These are phyloP conservation scores for Hyphantria cunea DNA, from an alignment of 1,140 invertebrate genomes.

Conservation along the genomic window DNA sequence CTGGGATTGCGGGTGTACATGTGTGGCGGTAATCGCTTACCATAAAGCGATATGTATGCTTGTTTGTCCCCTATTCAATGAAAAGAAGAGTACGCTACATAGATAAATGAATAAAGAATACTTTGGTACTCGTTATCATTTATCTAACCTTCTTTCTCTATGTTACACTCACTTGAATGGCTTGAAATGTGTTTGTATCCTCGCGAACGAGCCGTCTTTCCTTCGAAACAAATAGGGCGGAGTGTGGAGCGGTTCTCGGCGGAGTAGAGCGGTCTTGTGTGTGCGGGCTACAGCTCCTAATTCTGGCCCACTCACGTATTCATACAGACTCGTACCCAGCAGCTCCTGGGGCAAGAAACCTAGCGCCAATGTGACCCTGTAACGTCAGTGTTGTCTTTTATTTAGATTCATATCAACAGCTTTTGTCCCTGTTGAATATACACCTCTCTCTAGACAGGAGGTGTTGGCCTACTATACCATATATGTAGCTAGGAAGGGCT, in stretches of 20 bases:
- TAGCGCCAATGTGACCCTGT: conserved; percentile 92
- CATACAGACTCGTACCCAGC: conserved; percentile 95
- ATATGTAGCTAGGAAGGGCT: too few species aligned
- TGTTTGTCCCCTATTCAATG: too few species aligned
- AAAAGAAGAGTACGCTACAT: too few species aligned
- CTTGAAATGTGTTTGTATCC: conserved; percentile 92
- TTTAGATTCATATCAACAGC: neutral
- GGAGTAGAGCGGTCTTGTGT: conserved; percentile 91
- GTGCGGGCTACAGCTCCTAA: conserved; percentile 90
- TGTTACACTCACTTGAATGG: conserved; percentile 84
- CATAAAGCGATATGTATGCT: too few species aligned
- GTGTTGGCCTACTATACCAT: too few species aligned
- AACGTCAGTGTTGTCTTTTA: conserved; percentile 39
- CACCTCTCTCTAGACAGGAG: too few species aligned
- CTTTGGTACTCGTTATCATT: neutral
- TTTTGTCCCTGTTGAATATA: too few species aligned
- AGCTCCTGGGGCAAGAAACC: conserved; percentile 97
- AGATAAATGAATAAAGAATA: too few species aligned
- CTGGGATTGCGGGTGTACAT: too few species aligned
- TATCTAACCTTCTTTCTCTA: neutral
- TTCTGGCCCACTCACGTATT: conserved; percentile 95
- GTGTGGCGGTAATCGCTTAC: too few species aligned
- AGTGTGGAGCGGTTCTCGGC: conserved; percentile 85
- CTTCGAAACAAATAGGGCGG: conserved; percentile 90
- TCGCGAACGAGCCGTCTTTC: conserved; percentile 88